These are phyloP conservation scores for Augochlorella aurata DNA, from an alignment of 2,888 invertebrate genomes.

Conservation along the genomic window DNA sequence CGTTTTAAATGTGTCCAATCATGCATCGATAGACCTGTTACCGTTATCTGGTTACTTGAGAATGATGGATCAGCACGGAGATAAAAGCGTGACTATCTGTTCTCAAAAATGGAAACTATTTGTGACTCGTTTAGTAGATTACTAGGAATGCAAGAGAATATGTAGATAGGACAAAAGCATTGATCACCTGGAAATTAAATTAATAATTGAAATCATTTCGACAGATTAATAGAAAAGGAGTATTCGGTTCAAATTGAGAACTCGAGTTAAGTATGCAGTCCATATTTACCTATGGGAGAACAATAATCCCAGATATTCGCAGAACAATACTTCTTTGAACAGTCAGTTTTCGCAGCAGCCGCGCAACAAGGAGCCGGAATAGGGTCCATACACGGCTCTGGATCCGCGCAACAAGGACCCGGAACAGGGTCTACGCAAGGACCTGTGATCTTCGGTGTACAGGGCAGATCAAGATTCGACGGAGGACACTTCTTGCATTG, in stretches of 20 bases:
- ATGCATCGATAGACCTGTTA: too few species aligned
- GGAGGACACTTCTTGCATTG: not conserved
- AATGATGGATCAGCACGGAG: not conserved
- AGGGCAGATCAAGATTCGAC: not conserved
- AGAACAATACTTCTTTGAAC: too few species aligned
- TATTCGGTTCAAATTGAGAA: too few species aligned
- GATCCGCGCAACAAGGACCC: not conserved
- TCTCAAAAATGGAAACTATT: not conserved
- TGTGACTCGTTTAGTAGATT: not conserved
- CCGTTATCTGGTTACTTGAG: too few species aligned
- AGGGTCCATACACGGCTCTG: not conserved
- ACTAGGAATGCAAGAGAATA: too few species aligned
- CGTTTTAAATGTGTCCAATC: too few species aligned
- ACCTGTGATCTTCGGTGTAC: not conserved
- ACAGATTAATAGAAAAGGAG: too few species aligned
- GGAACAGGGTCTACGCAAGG: not conserved
- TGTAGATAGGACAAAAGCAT: too few species aligned
- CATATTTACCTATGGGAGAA: not conserved
- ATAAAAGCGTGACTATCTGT: not conserved
- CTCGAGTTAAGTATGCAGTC: too few species aligned
- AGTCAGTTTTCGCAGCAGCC: not conserved
- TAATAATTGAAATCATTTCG: too few species aligned
- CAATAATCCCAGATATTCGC: conserved; percentile 19
- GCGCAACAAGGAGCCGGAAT: not conserved
- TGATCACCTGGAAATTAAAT: too few species aligned